Evolutionary conservation across 1,140 invertebrate species (phyloP), one percentile per base, ranked within the genome.

Genomic region (Popillia japonica): DNA sequence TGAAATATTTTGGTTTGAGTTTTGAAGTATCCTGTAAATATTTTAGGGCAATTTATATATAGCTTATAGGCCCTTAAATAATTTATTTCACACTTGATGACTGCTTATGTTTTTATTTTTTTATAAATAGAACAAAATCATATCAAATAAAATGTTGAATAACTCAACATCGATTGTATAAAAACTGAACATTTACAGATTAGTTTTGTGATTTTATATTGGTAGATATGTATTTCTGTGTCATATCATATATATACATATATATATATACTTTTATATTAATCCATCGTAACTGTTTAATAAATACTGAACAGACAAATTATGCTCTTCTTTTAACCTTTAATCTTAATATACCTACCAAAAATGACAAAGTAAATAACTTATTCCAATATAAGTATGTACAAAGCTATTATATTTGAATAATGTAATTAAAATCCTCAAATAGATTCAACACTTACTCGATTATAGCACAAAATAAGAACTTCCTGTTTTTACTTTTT

Each of bases 191-290:
- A 22, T 20, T 34, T 23, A 14, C 61, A 74, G 14, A 44, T 40
- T 74, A 74, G 14, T 74, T 74, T 74, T 74, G 41, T 44, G 72
- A 23, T 74, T 74, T 74, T 34, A 41, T 74, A 74, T 74, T 14
- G 40, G n/a, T 74, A 44, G 72, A 74, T 44, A 41, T 74, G 72
- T 74, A 74, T 14, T 74, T 74, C 34, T 74, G 40, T 40, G 72
- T 74, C 72, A 74, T 74, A 74, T 41, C 72, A 74, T 74, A 68
- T 34, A 61, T 9, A 55, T 55, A 68, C 8, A 68, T 22, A 68
- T 68, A 68, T 68, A 68, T 34, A 74, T 74, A 74, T 74, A 74
- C 72, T 74, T 74, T 74, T 74, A 44, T 74, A 74, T 74, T 74
- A 74, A 74, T 44, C 72, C 72, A 40, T 20, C 34, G 40, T 74